Evolutionary conservation across 2,888 invertebrate genomes (phyloP), one percentile per base, ranked within the genome.

Genomic region (Strigamia maritima): DNA sequence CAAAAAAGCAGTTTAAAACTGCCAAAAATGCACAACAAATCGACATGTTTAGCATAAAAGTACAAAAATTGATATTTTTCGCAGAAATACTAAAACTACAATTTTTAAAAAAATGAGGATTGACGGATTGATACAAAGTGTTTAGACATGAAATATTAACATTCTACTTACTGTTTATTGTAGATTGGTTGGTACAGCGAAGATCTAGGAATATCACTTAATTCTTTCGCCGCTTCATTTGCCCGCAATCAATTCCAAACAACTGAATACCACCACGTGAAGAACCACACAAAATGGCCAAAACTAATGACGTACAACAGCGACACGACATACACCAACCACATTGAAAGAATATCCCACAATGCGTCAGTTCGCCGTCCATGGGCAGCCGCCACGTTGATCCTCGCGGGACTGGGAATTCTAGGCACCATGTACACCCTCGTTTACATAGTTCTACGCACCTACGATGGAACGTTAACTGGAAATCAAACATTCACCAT

Each of bases 401-500:
- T 85, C 3, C 79, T 84, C 35, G 83, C 84, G 3, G 84, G 84
- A 35, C 82, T 85, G 1, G 86, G 85, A 4, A 83, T 84, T 19
- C 82, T 85, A 79, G 82, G 84, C 16, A 82, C 85, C 0, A 81
- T 85, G 8, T 85, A 84, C 83, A 84, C 86, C 80, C 82, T 85
- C 38, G 82, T 85, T 35, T 85, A 85, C 81, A 84, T 86, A 1
- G 81, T 84, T 1, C 81, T 85, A 35, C 83, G 84, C 77, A 84
- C 85, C 79, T 86, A 85, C 80, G 85, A 86, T 80, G 84, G 85
- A 19, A 85, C 86, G 6, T 81, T 85, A n/a, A 82, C 82, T 28
- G 83, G 85, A 80, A 82, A 85, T 81, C 82, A 83, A 81, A 81
- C 81, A n/a, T 81, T 85, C 75, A 85, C 85, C 19, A 82, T 85